Conservation (phyloP, 2,888 invertebrate species). For the Pogonocherus hispidulus region DNA sequence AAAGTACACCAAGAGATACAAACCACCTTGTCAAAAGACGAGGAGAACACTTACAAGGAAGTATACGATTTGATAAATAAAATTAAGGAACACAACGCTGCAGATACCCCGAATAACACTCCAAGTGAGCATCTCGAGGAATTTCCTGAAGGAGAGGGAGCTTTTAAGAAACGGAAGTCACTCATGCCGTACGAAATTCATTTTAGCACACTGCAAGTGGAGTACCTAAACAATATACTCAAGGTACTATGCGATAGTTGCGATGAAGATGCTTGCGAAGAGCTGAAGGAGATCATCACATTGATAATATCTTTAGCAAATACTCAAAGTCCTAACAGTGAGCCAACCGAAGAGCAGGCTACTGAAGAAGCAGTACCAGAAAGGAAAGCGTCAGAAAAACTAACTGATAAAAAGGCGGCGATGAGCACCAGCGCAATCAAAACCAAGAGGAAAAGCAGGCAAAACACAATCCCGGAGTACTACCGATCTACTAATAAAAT, state of each 20-base stretch:
- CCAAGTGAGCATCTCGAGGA: background rate
- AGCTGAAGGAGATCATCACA: conserved; percentile 40
- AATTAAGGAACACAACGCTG: conserved; percentile 12
- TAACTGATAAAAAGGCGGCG: background rate
- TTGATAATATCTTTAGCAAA: conserved; percentile 24
- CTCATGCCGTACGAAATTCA: conserved; percentile 16
- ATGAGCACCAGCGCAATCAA: background rate
- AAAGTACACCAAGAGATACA: conserved; percentile 44
- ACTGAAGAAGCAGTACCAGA: background rate
- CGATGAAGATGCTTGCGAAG: conserved; percentile 40
- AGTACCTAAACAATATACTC: conserved; percentile 49
- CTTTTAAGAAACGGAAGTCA: background rate
- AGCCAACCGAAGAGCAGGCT: background rate
- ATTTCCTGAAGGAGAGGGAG: background rate
- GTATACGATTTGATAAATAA: conserved; percentile 45
- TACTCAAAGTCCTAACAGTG: background rate
- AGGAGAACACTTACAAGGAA: conserved; percentile 42
- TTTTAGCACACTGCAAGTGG: conserved; percentile 46
- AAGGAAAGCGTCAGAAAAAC: too few relatives aligned
- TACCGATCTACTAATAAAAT: conserved; percentile 51
- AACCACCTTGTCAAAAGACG: conserved; percentile 39
- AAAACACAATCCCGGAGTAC: conserved; percentile 46
- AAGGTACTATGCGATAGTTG: conserved; percentile 46
- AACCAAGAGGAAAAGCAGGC: background rate
- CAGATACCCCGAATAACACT: background rate